phyloP scores from a whole-genome alignment of 2,113 vertebrate genomes.

The Myotis yumanensis region DNA sequence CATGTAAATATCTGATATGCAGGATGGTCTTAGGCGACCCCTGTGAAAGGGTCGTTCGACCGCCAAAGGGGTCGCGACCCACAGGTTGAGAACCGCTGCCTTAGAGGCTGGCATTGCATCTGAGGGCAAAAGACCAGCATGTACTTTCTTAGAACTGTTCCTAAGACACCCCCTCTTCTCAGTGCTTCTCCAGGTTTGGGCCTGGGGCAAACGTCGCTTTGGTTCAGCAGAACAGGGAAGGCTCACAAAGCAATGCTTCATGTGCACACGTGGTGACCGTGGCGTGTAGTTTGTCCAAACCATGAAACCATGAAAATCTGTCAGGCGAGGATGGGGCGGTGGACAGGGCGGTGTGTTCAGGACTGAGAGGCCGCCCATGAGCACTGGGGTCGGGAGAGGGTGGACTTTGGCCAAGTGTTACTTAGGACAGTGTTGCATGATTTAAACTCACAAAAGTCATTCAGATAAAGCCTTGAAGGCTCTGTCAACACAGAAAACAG shows the following conservation, averaged over 20 bases:
- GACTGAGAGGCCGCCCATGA: background rate
- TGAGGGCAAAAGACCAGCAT: background rate
- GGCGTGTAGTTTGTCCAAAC: background rate
- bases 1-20: too few relatives aligned
- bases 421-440: background rate
- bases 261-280: background rate
- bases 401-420: background rate
- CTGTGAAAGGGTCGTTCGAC: too few relatives aligned
- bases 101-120: background rate
- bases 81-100: background rate
- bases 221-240: background rate
- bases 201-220: background rate
- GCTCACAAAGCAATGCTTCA: conserved; percentile 9
- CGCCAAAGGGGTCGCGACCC: too few relatives aligned
- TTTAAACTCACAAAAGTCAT: background rate
- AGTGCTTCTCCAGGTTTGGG: background rate
- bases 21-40: too few relatives aligned
- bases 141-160: background rate
- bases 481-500: conserved; percentile 26
- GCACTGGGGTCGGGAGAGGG: background rate
- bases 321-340: background rate
- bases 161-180: background rate
- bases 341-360: background rate
- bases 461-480: conserved; percentile 18
- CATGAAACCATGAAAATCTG: background rate